Evolutionary conservation across 1,140 invertebrate species (phyloP).

Genomic region (Rhagoletis pomonella): DNA sequence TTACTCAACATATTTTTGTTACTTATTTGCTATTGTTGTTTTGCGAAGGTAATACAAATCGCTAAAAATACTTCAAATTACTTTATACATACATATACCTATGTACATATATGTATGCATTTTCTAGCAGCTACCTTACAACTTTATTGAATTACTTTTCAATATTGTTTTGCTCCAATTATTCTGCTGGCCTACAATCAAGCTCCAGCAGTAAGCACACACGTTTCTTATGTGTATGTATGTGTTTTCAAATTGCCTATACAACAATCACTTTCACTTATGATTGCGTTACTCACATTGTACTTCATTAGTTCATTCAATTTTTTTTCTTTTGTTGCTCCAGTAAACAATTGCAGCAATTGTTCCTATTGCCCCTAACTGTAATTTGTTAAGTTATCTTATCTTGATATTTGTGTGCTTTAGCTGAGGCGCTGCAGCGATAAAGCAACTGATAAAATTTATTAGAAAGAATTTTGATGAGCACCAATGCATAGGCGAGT

Average conservation of each 20-base stretch:
- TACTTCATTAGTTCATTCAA: neutral
- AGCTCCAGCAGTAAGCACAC: neutral
- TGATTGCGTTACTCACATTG: neutral
- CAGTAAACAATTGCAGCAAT: neutral
- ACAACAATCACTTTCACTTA: conserved; percentile 13
- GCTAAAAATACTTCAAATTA: too few relatives aligned
- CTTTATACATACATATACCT: neutral
- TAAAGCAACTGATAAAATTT: neutral
- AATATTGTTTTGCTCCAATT: neutral
- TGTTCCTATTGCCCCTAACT: neutral
- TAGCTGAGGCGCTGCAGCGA: neutral
- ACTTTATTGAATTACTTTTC: neutral
- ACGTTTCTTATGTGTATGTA: neutral
- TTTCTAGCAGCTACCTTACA: neutral
- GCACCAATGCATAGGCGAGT: too few relatives aligned
- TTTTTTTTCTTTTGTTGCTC: neutral
- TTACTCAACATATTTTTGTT: too few relatives aligned
- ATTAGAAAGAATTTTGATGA: neutral
- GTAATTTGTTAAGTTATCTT: neutral
- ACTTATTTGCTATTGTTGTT: too few relatives aligned
- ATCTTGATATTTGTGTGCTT: neutral
- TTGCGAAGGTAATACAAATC: too few relatives aligned
- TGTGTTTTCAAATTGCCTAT: neutral
- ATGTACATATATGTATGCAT: neutral
- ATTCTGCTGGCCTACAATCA: neutral